Conservation (phyloP, 2,113 vertebrate species). For the Rhinolophus sinicus region DNA sequence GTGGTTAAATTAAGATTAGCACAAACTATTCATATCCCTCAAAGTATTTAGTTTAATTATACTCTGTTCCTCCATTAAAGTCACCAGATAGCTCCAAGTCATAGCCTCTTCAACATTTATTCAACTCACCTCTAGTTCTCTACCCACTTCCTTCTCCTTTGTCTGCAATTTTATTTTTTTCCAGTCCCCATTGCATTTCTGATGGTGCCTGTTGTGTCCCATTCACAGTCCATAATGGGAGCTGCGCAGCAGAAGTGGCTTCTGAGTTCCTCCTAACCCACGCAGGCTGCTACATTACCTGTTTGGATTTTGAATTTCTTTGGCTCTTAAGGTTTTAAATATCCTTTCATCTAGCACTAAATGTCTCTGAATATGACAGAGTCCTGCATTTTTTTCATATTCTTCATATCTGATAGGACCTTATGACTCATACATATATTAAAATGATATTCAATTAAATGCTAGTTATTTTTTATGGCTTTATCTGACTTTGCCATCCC, state of each 20-base stretch:
- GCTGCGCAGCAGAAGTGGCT: not conserved
- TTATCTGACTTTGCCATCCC: conserved; percentile 32
- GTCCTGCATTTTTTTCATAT: conserved; percentile 23
- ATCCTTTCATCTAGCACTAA: conserved; percentile 17
- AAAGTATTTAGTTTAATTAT: conserved; percentile 3
- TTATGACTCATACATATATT: conserved; percentile 56
- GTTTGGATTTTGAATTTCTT: conserved; percentile 39
- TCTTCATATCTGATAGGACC: not conserved
- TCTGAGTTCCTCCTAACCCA: not conserved
- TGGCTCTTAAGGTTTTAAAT: conserved; percentile 39
- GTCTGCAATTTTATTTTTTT: conserved; percentile 13
- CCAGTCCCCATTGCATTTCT: not conserved
- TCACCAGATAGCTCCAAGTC: conserved; percentile 7
- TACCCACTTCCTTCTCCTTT: not conserved
- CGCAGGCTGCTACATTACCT: not conserved
- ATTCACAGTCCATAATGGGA: not conserved
- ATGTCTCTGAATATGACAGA: conserved; percentile 34
- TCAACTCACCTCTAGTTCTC: not conserved
- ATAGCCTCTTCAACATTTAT: conserved; percentile 39
- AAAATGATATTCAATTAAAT: conserved; percentile 59
- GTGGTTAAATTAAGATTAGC: conserved; percentile 7
- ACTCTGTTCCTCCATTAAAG: conserved; percentile 23
- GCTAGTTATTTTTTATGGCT: conserved; percentile 31
- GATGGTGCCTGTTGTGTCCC: not conserved
- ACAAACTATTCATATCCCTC: conserved; percentile 1